Conservation (phyloP, 1,140 invertebrate species). For the Drosophila busckii region DNA sequence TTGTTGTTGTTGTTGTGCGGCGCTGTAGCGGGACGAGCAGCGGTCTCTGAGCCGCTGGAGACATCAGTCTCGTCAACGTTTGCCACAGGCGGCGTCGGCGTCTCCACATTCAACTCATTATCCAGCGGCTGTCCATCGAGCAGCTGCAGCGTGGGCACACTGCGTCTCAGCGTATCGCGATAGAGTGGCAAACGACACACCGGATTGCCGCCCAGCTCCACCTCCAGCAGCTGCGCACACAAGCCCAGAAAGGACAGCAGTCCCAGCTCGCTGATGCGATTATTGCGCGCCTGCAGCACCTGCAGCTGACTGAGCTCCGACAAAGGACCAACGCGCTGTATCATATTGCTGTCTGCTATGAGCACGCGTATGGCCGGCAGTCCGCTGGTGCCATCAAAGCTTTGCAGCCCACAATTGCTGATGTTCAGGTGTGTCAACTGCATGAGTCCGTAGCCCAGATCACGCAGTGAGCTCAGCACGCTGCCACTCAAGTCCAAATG, state of each 20-base stretch:
- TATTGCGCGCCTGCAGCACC: slow-evolving; percentile 59
- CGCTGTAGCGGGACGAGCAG: slow-evolving; percentile 50
- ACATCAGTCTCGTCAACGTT: too few species aligned
- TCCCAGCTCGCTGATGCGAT: slow-evolving; percentile 78
- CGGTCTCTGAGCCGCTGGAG: slow-evolving; percentile 51
- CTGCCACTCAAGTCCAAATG: slow-evolving; percentile 84
- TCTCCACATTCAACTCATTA: not conserved
- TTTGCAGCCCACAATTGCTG: slow-evolving; percentile 83
- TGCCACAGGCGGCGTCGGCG: slow-evolving; percentile 35
- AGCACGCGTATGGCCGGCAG: slow-evolving; percentile 82
- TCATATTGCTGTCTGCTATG: slow-evolving; percentile 82
- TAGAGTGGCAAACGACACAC: slow-evolving; percentile 74
- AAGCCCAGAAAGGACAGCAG: slow-evolving; percentile 78
- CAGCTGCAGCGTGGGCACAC: slow-evolving; percentile 74
- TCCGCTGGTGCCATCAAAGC: slow-evolving; percentile 84
- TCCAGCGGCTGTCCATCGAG: slow-evolving; percentile 76
- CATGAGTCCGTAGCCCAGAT: slow-evolving; percentile 83
- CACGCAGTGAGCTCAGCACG: slow-evolving; percentile 82
- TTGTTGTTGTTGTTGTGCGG: slow-evolving; percentile 17
- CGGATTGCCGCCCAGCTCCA: slow-evolving; percentile 79
- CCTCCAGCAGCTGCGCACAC: slow-evolving; percentile 76
- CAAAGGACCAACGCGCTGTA: slow-evolving; percentile 82
- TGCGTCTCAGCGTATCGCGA: slow-evolving; percentile 65
- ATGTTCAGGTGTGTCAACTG: slow-evolving; percentile 82
- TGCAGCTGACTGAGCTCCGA: slow-evolving; percentile 69